Evolutionary conservation across 2,113 vertebrate species (phyloP).

Genomic region (Anarhynchus alexandrinus): DNA sequence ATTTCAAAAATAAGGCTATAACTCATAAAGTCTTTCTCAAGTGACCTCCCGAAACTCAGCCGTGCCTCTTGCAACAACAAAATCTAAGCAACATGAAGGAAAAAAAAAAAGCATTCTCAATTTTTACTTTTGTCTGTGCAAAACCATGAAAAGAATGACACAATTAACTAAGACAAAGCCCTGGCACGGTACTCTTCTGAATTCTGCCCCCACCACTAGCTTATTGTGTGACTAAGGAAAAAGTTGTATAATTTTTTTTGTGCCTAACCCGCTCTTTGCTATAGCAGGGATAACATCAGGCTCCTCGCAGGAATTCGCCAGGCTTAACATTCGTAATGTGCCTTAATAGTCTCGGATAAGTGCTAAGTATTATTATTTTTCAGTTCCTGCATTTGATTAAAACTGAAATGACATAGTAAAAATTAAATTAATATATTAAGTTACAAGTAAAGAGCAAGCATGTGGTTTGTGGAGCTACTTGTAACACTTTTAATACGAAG

Average conservation of each 20-base stretch:
- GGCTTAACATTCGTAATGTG: conserved; percentile 18
- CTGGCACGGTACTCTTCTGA: neutral
- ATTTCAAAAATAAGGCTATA: conserved; percentile 65
- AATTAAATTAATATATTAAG: conserved; percentile 53
- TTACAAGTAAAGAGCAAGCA: conserved; percentile 40
- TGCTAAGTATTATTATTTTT: conserved; percentile 61
- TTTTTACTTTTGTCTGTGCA: neutral
- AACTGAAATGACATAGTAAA: conserved; percentile 46
- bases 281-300: neutral
- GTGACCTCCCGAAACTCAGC: conserved; percentile 20
- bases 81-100: neutral
- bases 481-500: neutral
- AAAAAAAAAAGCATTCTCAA: neutral
- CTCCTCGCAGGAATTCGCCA: conserved; percentile 18
- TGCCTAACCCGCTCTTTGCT: neutral
- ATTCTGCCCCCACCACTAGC: neutral
- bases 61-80: neutral
- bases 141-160: neutral
- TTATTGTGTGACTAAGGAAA: neutral
- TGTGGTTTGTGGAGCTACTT: conserved; percentile 37
- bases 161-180: neutral
- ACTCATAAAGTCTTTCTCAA: conserved; percentile 15
- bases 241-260: neutral
- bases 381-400: conserved; percentile 53
- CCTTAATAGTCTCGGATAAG: conserved; percentile 34